These are phyloP conservation scores for Brachystomella parvula DNA, from an alignment of 1,140 invertebrate genomes.

Conservation along the genomic window DNA sequence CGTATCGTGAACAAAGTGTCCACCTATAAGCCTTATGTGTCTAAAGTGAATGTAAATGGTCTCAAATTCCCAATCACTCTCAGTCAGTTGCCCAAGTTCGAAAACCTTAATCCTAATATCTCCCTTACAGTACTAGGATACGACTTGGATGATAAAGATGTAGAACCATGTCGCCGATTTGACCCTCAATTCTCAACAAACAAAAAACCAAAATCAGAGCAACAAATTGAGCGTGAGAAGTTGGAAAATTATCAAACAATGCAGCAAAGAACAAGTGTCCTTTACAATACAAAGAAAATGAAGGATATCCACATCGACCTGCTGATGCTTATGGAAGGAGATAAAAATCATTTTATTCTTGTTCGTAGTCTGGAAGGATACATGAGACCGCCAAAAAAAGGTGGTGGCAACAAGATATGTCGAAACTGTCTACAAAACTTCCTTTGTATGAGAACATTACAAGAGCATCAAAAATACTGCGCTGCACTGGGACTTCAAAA, in stretches of 20 bases:
- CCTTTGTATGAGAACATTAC: neutral
- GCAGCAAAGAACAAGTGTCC: neutral
- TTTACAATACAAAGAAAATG: neutral
- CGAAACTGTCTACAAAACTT: slow-evolving; percentile 4
- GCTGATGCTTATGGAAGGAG: neutral
- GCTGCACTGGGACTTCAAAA: neutral
- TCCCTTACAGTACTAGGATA: neutral
- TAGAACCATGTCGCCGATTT: neutral
- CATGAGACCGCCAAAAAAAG: neutral
- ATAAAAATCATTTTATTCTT: slow-evolving; percentile 3
- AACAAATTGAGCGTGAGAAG: neutral
- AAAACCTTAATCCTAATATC: neutral
- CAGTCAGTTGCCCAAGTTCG: neutral
- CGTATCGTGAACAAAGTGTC: neutral
- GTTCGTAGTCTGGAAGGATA: neutral
- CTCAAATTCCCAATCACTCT: neutral
- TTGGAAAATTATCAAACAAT: neutral
- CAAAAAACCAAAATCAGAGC: neutral
- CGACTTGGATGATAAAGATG: neutral
- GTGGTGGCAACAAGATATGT: neutral
- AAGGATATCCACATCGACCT: slow-evolving; percentile 3
- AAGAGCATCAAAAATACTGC: neutral
- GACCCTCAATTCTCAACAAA: neutral
- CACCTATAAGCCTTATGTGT: neutral
- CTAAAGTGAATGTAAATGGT: neutral